phyloP scores from a whole-genome alignment of 1,140 invertebrate genomes.

The Penaeus chinensis region DNA sequence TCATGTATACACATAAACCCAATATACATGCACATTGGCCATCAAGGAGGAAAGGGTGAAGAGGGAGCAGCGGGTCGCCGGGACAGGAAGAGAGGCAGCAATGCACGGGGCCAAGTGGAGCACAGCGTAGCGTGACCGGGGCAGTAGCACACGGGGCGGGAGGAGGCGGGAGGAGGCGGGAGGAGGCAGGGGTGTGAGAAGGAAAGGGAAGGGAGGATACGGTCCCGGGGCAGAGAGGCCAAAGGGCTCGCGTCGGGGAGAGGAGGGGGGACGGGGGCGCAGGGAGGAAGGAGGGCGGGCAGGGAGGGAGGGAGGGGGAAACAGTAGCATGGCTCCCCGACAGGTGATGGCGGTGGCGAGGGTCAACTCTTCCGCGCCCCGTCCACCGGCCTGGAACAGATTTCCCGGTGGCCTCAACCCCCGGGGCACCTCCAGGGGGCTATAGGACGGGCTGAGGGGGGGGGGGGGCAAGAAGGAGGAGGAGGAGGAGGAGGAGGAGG shows the following conservation, averaged over 20 bases:
- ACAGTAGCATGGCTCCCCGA: neutral
- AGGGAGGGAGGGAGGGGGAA: neutral
- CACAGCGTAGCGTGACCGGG: neutral
- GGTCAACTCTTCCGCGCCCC: conserved; percentile 53
- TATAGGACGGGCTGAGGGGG: neutral
- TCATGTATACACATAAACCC: too few species aligned
- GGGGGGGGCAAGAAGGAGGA: neutral
- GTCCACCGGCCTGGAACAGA: conserved; percentile 54
- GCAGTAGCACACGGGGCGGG: neutral
- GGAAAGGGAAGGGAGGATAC: neutral
- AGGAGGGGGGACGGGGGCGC: neutral
- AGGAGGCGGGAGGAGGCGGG: neutral
- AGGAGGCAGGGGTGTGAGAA: neutral
- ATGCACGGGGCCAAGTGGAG: neutral
- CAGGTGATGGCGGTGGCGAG: conserved; percentile 32
- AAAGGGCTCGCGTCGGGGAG: neutral
- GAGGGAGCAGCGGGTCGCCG: neutral
- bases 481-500: neutral
- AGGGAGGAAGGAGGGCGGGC: neutral
- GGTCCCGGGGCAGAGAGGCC: neutral
- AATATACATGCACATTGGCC: too few species aligned
- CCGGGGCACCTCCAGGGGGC: conserved; percentile 26
- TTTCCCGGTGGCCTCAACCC: conserved; percentile 49
- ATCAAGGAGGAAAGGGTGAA: too few species aligned
- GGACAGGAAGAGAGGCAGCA: neutral